Base-by-base conservation (phyloP, 2,113 vertebrate species). In the Ammodytes dubius region DNA sequence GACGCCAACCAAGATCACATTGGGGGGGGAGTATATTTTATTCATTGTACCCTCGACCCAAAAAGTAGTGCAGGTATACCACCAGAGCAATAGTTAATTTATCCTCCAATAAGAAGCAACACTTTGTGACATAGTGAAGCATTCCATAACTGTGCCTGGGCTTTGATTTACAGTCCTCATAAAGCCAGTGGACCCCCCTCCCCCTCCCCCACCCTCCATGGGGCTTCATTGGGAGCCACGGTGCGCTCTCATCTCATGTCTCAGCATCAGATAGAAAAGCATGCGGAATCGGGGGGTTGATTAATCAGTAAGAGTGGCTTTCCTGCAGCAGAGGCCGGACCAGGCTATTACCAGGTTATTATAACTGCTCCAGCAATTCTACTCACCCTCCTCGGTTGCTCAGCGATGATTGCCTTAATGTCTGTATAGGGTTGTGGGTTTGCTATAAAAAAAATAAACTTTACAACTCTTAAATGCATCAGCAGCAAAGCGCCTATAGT, bases 121-220 rank as follows among this genome's bases (percentile, higher is more conserved):
- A 77, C 50, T 75, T 50, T 17, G 54, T 43, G 43, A 81, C 42
- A 60, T 46, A 9, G 19, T 43, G 7, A 76, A 71, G 61, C 78
- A 79, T 58, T 54, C 47, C 65, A 71, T 42, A 58, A 59, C 53
- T 37, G 40, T 56, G 70, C 40, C 66, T 27, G 27, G 27, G 37
- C 52, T 79, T 77, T 90, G 81, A 92, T 90, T 84, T 87, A 91
- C 79, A 39, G 78, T 58, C 46, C 71, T 87, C 84, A 87, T 90
- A 85, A 87, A 87, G 5, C 58, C 11, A 9, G 49, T 40, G 60
- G 81, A 63, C 74, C 68, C 37, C 27, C 27, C 27, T 2, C 27
- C 27, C 27, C 27, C 27, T 2, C 27, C 27, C 27, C 1, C 27
- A 27, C 27, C 27, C 27, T 2, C 1, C 27, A 27, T 27, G 27